Conservation (phyloP, 2,113 vertebrate species). For the Plectropomus leopardus region DNA sequence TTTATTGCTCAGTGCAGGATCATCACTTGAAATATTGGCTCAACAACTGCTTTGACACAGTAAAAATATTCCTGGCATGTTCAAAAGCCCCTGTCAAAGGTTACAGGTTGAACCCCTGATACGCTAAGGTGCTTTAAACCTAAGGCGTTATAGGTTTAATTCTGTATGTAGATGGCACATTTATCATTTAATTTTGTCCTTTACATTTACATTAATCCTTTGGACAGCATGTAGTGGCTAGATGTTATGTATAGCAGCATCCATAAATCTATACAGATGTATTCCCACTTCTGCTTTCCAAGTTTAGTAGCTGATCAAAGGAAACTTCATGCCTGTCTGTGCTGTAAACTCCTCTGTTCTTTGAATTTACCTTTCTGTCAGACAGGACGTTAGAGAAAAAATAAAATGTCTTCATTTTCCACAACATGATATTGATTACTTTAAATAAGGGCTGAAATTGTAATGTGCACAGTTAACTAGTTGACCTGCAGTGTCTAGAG, state of each 20-base stretch:
- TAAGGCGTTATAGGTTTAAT: background rate
- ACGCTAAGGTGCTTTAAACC: background rate
- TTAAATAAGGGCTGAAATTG: no score
- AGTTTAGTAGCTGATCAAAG: background rate
- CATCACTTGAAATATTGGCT: background rate
- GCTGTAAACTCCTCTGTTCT: background rate
- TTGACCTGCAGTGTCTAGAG: background rate
- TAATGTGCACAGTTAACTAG: no score
- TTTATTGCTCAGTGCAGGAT: background rate
- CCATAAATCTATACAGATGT: background rate
- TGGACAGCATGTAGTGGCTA: background rate
- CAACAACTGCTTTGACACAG: background rate
- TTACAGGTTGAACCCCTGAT: background rate
- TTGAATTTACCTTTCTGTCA: background rate
- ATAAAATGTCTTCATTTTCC: no score
- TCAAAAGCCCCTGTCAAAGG: background rate
- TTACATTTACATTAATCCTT: background rate
- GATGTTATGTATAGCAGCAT: conserved; percentile 10
- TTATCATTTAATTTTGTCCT: background rate
- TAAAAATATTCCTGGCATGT: no score
- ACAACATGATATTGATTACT: background rate
- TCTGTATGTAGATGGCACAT: background rate
- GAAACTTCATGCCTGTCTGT: background rate
- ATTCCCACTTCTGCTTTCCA: conserved; percentile 6
- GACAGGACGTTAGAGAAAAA: background rate